Evolutionary conservation across 2,888 invertebrate genomes (phyloP).

Genomic region (Chloroclysta siterata): DNA sequence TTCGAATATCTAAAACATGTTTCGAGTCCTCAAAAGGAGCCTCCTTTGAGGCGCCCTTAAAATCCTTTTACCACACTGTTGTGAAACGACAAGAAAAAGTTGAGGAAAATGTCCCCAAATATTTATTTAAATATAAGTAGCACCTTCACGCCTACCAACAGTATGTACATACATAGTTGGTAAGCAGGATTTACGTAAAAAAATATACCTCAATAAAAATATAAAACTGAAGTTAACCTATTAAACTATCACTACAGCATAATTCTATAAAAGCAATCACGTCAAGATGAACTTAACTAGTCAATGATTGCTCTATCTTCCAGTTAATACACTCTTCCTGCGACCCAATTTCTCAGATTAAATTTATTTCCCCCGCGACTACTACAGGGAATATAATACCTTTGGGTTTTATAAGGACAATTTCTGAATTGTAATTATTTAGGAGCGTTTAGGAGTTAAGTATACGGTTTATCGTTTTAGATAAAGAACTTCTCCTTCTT

Average conservation of each 20-base stretch:
- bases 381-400: slow-evolving; percentile 53
- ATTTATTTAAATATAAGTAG: too few relatives aligned
- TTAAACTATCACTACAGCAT: not conserved
- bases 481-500: not conserved
- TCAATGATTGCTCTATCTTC: slow-evolving; percentile 55
- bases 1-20: too few relatives aligned
- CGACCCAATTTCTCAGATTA: slow-evolving; percentile 75
- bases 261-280: slow-evolving; percentile 31
- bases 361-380: slow-evolving; percentile 63
- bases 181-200: too few relatives aligned
- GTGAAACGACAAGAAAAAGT: too few relatives aligned
- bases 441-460: slow-evolving; percentile 10
- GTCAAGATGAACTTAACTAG: slow-evolving; percentile 44
- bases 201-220: too few relatives aligned
- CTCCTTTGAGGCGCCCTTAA: too few relatives aligned
- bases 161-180: too few relatives aligned
- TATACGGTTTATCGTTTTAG: slow-evolving; percentile 4
- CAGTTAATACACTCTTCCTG: slow-evolving; percentile 53
- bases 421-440: slow-evolving; percentile 41
- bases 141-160: too few relatives aligned
- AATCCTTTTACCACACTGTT: too few relatives aligned
- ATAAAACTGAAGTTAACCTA: too few relatives aligned
- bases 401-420: slow-evolving; percentile 43
- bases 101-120: too few relatives aligned
- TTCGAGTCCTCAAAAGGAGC: too few relatives aligned